Percentiles rank a stretch among this genome's conserved stretches.
Evolutionary conservation across 2,113 vertebrate genomes (phyloP).

Genomic region (Corythornis madagascariensis): DNA sequence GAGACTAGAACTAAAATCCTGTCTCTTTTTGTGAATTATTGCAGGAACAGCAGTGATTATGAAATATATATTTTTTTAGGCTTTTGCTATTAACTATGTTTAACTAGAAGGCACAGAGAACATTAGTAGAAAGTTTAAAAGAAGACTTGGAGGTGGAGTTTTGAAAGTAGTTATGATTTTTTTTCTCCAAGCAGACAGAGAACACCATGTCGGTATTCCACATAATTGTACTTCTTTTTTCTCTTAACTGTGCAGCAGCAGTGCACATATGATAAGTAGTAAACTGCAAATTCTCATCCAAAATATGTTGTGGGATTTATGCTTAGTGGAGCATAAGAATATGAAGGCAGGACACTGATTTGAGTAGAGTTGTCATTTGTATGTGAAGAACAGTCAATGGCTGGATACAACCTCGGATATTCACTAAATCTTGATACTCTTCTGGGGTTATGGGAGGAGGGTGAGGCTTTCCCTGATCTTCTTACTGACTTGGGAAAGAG

Average conservation of each 20-base stretch:
- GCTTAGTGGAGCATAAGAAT: background rate
- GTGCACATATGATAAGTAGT: background rate
- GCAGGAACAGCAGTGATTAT: background rate
- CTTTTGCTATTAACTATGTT: background rate
- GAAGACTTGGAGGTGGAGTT: background rate
- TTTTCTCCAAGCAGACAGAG: background rate
- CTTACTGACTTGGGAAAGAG: background rate
- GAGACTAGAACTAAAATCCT: background rate
- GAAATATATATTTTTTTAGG: background rate
- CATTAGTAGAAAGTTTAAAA: background rate
- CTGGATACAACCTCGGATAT: background rate
- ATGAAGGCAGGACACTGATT: background rate
- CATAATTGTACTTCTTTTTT: background rate
- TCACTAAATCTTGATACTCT: background rate
- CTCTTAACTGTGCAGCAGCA: background rate
- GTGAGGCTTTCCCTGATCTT: background rate
- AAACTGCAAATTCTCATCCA: background rate
- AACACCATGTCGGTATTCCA: background rate
- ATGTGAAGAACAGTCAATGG: background rate
- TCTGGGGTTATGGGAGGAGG: accelerated
- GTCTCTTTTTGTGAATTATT: background rate
- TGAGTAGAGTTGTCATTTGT: background rate
- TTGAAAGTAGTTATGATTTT: background rate
- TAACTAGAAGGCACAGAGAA: background rate
- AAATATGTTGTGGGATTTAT: background rate